Evolutionary conservation across 2,888 invertebrate species (phyloP), one percentile per base, ranked within the genome.

Genomic region (Ormyrus labotus): DNA sequence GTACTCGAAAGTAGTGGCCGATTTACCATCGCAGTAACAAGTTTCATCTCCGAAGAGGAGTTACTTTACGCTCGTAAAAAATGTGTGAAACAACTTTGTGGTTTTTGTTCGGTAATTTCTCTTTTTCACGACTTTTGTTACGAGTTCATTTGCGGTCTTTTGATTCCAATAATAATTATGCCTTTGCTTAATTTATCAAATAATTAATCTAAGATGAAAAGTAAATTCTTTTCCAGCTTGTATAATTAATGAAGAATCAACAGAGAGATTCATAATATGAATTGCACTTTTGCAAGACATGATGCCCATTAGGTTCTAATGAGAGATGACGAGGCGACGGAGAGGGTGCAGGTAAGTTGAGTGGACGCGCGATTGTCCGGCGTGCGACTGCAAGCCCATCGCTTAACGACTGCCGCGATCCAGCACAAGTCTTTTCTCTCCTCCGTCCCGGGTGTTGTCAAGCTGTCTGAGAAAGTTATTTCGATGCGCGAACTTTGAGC

Each of bases 391-490:
- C 77, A 83, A 84, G 85, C 85, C 85, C 86, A 86, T 87, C 86
- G 85, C 83, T 85, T 85, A 86, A 86, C 86, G 86, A 87, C 86
- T 83, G 84, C 85, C 85, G 85, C 84, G 84, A 83, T 82, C 78
- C 78, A 61, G 45, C 63, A 51, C 63, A 61, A 55, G 67, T 53
- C 75, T 79, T 70, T 67, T 71, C 69, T 71, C 68, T 55, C 69
- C 71, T 57, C 51, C 73, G 58, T 74, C 74, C 65, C 81, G 58
- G 70, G 81, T 81, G 76, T 68, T 74, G 74, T 78, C 82, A 77
- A 84, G 83, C 83, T 83, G 84, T 83, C 83, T 80, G 73, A 83
- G 83, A 78, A 84, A 85, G 85, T 86, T 84, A 86, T 85, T 81
- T 83, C 83, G 67, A 82, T 75, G 67, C 45, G 61, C 72, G 69